Conservation (phyloP, 2,797 vertebrate species). For the Rhodeus uyekii region DNA sequence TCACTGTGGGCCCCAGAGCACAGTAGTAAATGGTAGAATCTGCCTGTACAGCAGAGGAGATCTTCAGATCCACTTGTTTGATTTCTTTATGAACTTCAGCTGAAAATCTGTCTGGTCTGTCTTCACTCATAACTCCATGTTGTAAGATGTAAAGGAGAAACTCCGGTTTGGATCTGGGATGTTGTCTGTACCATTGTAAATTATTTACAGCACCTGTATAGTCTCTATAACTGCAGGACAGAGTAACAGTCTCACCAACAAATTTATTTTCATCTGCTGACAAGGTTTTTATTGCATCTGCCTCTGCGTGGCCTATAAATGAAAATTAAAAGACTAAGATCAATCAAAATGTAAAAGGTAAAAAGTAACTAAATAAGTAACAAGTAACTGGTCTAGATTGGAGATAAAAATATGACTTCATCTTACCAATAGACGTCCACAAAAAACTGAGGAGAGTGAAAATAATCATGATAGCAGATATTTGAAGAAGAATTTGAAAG, state of each 20-base stretch:
- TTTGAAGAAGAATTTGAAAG: background rate
- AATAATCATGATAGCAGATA: background rate
- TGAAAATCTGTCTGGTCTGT: background rate
- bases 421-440: background rate
- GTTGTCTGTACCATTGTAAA: conserved; percentile 47
- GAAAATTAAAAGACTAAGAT: background rate
- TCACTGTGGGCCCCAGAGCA: background rate
- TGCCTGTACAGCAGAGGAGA: conserved; percentile 24
- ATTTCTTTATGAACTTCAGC: background rate
- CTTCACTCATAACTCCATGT: background rate
- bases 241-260: conserved; percentile 6
- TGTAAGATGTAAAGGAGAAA: conserved; percentile 16
- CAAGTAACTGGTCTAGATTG: too few species aligned
- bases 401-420: too few species aligned
- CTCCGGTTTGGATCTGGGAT: conserved; percentile 20
- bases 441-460: conserved; percentile 9
- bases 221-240: conserved; percentile 39
- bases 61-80: conserved; percentile 11
- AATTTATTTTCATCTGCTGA: background rate
- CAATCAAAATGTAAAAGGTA: background rate
- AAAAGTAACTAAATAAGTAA: too few species aligned
- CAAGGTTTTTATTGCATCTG: background rate
- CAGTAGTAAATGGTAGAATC: conserved; percentile 30
- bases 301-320: conserved; percentile 1
- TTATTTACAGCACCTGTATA: fast-evolving